A percentile compares a stretch with the other conserved stretches of the same genome.
phyloP scores from a whole-genome alignment of 2,797 vertebrate genomes.

The Manis pentadactyla region DNA sequence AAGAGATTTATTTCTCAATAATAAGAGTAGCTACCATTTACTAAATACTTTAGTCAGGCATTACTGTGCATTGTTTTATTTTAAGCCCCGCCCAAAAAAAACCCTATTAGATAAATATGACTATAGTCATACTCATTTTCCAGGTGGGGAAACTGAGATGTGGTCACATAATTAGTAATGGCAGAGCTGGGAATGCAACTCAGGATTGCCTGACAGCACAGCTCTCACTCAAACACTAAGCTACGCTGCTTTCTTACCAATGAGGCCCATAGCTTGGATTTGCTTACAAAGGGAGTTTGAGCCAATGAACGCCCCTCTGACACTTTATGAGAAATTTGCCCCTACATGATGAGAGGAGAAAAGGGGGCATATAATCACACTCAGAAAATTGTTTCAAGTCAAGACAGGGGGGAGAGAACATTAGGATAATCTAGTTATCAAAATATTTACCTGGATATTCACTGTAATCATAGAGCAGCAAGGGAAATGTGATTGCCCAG shows the following conservation, averaged over 20 bases:
- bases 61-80: neutral
- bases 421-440: constrained; percentile 55
- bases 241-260: constrained; percentile 2
- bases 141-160: constrained; percentile 7
- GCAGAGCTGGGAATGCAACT: neutral
- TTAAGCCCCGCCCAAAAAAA: neutral
- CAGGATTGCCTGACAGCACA: neutral
- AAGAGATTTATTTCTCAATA: neutral
- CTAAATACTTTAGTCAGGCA: neutral
- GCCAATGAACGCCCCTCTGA: constrained; percentile 1
- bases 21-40: neutral
- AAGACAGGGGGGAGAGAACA: neutral
- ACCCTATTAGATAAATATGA: neutral
- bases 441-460: constrained; percentile 60
- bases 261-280: neutral
- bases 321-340: constrained; percentile 34
- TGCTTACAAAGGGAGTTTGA: constrained; percentile 16
- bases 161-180: neutral
- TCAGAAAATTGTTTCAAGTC: constrained; percentile 46
- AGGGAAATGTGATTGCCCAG: constrained; percentile 23
- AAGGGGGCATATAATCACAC: neutral
- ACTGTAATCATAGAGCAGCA: constrained; percentile 24
- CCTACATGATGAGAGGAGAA: neutral
- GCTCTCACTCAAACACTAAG: neutral
- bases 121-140: neutral